These are phyloP conservation scores for Nebria brevicollis DNA, from an alignment of 2,888 invertebrate species.

Conservation along the genomic window DNA sequence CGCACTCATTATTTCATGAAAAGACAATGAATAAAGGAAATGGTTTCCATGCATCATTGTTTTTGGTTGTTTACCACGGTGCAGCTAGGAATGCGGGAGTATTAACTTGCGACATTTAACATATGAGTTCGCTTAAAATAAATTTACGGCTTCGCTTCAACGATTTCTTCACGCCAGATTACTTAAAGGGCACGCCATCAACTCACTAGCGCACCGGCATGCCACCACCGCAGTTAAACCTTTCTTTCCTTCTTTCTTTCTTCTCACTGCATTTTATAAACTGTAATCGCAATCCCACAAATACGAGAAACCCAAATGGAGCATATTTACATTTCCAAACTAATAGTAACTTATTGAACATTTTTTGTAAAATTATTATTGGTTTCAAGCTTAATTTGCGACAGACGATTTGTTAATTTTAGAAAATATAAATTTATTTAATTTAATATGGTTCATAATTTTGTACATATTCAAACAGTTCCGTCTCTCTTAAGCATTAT, in stretches of 20 bases:
- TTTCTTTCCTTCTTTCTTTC: not conserved
- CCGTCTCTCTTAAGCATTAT: too few relatives aligned
- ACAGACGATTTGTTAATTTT: too few relatives aligned
- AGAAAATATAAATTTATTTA: too few relatives aligned
- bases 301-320: too few relatives aligned
- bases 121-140: conserved; percentile 45
- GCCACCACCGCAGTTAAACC: not conserved
- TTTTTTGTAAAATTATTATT: too few relatives aligned
- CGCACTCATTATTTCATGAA: conserved; percentile 31
- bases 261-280: not conserved
- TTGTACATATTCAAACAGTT: too few relatives aligned
- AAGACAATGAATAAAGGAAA: conserved; percentile 41
- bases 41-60: conserved; percentile 41
- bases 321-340: too few relatives aligned
- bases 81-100: conserved; percentile 30
- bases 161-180: conserved; percentile 41
- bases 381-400: too few relatives aligned
- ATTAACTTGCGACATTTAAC: conserved; percentile 44
- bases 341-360: too few relatives aligned
- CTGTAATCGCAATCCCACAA: not conserved
- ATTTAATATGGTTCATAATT: too few relatives aligned
- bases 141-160: conserved; percentile 38
- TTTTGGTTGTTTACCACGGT: conserved; percentile 37
- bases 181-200: conserved; percentile 26
- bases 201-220: not conserved